Conservation (phyloP, 2,888 invertebrate genomes). For the Drosophila cracens region DNA sequence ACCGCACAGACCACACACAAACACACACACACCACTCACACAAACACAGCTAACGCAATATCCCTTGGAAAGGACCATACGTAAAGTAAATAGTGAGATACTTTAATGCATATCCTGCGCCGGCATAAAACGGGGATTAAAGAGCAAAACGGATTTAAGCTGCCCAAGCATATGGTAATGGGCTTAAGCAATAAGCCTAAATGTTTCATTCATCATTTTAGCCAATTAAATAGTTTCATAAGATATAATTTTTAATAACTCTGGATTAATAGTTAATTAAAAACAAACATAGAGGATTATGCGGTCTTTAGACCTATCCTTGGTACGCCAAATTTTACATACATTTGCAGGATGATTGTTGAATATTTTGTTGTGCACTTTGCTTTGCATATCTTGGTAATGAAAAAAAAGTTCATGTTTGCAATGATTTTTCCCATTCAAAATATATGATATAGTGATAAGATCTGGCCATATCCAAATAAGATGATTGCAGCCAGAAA, state of each 20-base stretch:
- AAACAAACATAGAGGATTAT: neutral
- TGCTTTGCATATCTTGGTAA: too few relatives aligned
- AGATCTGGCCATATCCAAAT: too few relatives aligned
- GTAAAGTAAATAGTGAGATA: constrained; percentile 23
- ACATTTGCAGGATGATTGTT: neutral
- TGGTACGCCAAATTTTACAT: neutral
- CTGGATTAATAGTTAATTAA: neutral
- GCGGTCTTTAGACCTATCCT: neutral
- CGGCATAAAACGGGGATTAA: constrained; percentile 12
- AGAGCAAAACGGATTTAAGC: constrained; percentile 7
- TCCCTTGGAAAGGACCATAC: neutral
- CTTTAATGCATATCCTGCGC: constrained; percentile 12
- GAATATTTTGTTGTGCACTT: too few relatives aligned
- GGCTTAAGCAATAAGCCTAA: constrained; percentile 1
- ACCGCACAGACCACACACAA: neutral
- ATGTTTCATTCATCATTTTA: neutral
- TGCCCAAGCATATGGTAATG: constrained; percentile 16
- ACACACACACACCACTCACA: neutral
- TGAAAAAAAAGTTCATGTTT: too few relatives aligned
- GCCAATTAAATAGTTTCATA: neutral
- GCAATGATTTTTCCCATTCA: too few relatives aligned
- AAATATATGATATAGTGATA: too few relatives aligned
- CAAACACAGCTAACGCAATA: neutral
- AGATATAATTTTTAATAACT: neutral
- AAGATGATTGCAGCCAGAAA: too few relatives aligned